Evolutionary conservation across 2,113 vertebrate genomes (phyloP).

Genomic region (Silurus meridionalis): DNA sequence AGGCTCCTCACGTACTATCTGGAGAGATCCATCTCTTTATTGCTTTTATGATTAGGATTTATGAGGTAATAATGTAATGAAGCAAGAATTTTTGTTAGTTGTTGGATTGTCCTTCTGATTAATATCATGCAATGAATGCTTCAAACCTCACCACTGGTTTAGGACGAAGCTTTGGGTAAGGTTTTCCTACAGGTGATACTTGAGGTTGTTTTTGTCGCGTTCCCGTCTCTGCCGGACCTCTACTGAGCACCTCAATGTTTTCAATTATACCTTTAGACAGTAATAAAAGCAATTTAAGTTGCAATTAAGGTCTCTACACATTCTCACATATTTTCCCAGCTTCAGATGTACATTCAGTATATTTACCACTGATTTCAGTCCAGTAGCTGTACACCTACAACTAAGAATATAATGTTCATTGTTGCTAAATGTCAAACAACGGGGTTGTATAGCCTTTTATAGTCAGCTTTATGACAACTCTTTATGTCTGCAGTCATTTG

Average conservation of each 20-base stretch:
- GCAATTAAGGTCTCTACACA: not conserved
- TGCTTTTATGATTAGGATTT: not conserved
- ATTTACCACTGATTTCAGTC: not conserved
- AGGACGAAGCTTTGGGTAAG: not conserved
- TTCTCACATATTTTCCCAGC: not conserved
- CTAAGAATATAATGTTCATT: not conserved
- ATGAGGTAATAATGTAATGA: not conserved
- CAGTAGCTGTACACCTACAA: not conserved
- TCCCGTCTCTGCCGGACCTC: conserved; percentile 44
- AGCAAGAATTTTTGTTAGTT: not conserved
- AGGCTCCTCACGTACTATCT: not conserved
- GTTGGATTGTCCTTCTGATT: not conserved
- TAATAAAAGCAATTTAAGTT: not conserved
- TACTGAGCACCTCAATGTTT: conserved; percentile 48
- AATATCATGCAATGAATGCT: not conserved
- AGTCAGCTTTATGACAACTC: not conserved
- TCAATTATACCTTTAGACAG: conserved; percentile 64
- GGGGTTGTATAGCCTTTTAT: not conserved
- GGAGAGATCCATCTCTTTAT: not conserved
- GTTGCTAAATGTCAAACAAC: not conserved
- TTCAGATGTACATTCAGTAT: not conserved
- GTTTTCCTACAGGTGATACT: not conserved
- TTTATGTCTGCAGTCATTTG: not conserved
- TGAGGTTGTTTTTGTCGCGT: conserved; percentile 35
- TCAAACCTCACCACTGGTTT: not conserved